phyloP scores from a whole-genome alignment of 2,113 vertebrate genomes.

The Boleophthalmus pectinirostris region DNA sequence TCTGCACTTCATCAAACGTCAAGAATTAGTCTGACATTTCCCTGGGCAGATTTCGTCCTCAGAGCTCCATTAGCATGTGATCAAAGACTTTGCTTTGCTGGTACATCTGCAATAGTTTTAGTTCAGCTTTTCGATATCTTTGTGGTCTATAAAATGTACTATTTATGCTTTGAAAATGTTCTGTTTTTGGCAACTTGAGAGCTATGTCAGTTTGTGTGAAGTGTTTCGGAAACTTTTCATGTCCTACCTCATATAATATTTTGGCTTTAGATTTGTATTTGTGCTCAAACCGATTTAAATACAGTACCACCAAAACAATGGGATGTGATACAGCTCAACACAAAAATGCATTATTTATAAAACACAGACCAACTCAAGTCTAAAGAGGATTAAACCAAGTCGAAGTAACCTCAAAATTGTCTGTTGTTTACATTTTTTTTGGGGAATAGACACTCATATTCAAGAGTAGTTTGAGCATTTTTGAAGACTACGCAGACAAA shows the following conservation, averaged over 20 bases:
- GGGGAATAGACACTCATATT: background rate
- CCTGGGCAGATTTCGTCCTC: background rate
- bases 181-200: background rate
- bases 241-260: background rate
- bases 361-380: background rate
- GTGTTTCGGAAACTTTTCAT: background rate
- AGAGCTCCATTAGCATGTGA: background rate
- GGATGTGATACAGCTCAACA: background rate
- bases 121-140: background rate
- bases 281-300: background rate
- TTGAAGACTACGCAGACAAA: background rate
- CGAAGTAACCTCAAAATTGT: background rate
- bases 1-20: background rate
- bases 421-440: background rate
- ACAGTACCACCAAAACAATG: background rate
- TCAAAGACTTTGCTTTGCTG: background rate
- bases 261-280: background rate
- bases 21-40: constrained; percentile 2
- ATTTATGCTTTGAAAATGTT: constrained; percentile 3
- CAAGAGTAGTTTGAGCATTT: background rate
- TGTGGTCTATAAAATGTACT: background rate
- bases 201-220: background rate
- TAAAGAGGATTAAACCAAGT: background rate
- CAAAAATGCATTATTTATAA: background rate
- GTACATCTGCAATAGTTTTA: constrained; percentile 8